Evolutionary conservation across 2,113 vertebrate genomes (phyloP), one percentile per base, ranked within the genome.

Genomic region (Pipa parva): DNA sequence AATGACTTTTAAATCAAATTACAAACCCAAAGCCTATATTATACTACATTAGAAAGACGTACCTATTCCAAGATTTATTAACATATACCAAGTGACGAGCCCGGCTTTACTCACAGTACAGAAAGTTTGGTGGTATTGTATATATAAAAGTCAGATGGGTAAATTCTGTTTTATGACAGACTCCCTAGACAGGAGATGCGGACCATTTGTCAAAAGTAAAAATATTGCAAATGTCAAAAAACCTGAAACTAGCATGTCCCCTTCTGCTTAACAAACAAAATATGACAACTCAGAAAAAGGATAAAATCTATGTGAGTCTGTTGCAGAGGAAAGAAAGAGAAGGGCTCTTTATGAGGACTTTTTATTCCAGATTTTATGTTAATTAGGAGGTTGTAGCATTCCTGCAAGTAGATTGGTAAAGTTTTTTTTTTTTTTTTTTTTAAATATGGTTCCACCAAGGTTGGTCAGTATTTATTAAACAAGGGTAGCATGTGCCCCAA

Each of bases 1-100:
- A 69, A 69, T 69, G 46, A 69, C 65, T 69, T 69, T 69, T 69
- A 69, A 69, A 69, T 69, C 57, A 69, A 69, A 69, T 69, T 69
- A 69, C 46, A 28, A n/a, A 52, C 39, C 46, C 57, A 28, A 59
- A 60, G 56, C 65, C 57, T 60, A 60, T 57, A 69, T 69, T 69
- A 69, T 60, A 69, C 56, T 51, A 60, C 56, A 60, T 69, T 69
- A 69, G 36, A 33, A 42, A 60, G 56, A 69, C 65, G 60, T 69
- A 60, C 65, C 65, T 60, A 69, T 39, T n/a, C 48, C 6, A 29
- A 37, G 65, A 69, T 60, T 59, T 59, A 69, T 69, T 60, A 69
- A 52, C 46, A 60, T 69, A 60, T 39, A 29, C 22, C 1, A 17
- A 20, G 8, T 22, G 26, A 31, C 11, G 28, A 4, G 46, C 31